Conservation (phyloP, 2,888 invertebrate genomes). For the Molorchus minor region DNA sequence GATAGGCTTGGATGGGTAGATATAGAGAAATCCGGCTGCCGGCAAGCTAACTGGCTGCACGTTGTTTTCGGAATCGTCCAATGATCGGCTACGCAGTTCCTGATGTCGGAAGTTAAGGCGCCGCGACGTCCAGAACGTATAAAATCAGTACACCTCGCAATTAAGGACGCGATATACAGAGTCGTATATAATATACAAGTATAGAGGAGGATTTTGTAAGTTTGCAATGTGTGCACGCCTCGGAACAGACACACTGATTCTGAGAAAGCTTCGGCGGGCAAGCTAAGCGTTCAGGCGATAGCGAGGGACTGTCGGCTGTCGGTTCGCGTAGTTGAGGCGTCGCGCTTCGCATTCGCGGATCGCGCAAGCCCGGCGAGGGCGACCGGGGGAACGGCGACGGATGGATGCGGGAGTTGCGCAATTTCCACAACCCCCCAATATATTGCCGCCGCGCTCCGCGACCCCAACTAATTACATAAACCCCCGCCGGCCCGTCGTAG, state of each 20-base stretch:
- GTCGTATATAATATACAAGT: constrained; percentile 29
- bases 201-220: constrained; percentile 29
- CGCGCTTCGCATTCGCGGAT: constrained; percentile 47
- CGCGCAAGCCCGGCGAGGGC: constrained; percentile 43
- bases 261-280: constrained; percentile 62
- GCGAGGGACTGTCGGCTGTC: constrained; percentile 62
- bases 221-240: constrained; percentile 56
- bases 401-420: constrained; percentile 55
- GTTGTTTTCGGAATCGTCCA: constrained; percentile 15
- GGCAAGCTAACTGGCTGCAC: constrained; percentile 12
- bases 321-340: constrained; percentile 60
- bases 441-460: constrained; percentile 34
- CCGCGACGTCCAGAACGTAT: constrained; percentile 19
- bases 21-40: constrained; percentile 8
- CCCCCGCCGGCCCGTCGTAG: constrained; percentile 41
- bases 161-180: constrained; percentile 27
- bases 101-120: constrained; percentile 15
- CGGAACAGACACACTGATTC: constrained; percentile 62
- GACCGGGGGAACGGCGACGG: constrained; percentile 45
- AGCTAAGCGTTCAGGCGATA: constrained; percentile 64
- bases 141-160: constrained; percentile 27
- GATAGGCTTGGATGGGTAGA: constrained; percentile 9
- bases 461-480: constrained; percentile 50
- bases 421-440: constrained; percentile 51
- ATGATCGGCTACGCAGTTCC: constrained; percentile 12